Conservation (phyloP, 1,140 invertebrate species). For the Melitaea cinxia region DNA sequence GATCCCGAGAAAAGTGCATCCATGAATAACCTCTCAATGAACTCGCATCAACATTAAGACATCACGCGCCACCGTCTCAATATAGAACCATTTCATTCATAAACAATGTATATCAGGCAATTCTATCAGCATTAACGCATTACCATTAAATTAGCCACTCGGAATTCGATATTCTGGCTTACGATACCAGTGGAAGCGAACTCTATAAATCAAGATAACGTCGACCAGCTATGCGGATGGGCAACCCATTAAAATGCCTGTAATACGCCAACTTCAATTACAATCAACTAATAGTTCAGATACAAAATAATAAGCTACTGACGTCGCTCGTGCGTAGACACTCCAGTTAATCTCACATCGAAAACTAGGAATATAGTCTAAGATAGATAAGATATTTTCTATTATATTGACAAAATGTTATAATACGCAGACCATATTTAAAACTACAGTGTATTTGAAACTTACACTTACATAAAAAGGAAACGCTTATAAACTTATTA, state of each 20-base stretch:
- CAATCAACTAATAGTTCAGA: conserved; percentile 53
- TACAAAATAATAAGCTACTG: conserved; percentile 53
- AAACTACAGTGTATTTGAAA: too few species aligned
- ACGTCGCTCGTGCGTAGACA: conserved; percentile 50
- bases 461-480: too few species aligned
- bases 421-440: too few species aligned
- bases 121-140: conserved; percentile 47
- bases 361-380: too few species aligned
- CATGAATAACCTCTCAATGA: conserved; percentile 55
- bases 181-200: conserved; percentile 46
- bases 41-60: conserved; percentile 53
- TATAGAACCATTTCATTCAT: conserved; percentile 67
- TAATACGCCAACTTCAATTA: conserved; percentile 67
- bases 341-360: conserved; percentile 23
- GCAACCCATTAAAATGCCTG: conserved; percentile 69
- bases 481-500: too few species aligned
- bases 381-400: too few species aligned
- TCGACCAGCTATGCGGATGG: conserved; percentile 70
- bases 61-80: conserved; percentile 63
- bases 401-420: too few species aligned
- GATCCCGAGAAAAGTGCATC: conserved; percentile 57
- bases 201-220: conserved; percentile 75
- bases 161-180: conserved; percentile 55
- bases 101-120: conserved; percentile 61
- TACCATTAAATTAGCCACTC: conserved; percentile 64